Evolutionary conservation across 1,140 invertebrate genomes (phyloP).

Genomic region (Lasaia peninsularis): DNA sequence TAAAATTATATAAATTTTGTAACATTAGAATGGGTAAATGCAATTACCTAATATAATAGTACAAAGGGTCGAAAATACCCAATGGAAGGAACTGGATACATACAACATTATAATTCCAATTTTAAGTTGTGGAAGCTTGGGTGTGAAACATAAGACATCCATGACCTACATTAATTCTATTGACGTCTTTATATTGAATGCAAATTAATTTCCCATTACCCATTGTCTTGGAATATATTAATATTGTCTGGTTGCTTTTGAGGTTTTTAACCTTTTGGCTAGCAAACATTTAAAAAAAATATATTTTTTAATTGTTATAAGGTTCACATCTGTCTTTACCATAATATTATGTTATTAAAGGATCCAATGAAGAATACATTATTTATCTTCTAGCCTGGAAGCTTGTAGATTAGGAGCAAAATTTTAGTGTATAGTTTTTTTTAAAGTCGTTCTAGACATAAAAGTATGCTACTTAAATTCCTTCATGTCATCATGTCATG

Average conservation of each 20-base stretch:
- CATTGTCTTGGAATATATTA: constrained; percentile 15
- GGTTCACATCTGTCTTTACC: background rate
- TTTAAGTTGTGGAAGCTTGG: background rate
- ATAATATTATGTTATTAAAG: background rate
- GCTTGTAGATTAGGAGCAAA: too few relatives aligned
- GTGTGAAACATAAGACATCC: constrained; percentile 13
- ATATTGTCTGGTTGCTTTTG: constrained; percentile 1
- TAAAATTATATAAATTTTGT: too few relatives aligned
- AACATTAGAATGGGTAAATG: too few relatives aligned
- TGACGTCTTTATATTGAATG: constrained; percentile 50
- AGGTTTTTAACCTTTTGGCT: background rate
- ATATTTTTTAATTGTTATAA: background rate
- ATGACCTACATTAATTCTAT: constrained; percentile 29
- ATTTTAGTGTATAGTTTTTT: too few relatives aligned
- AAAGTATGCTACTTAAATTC: too few relatives aligned
- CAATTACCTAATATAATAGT: too few relatives aligned
- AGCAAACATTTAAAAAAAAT: background rate
- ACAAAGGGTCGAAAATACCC: too few relatives aligned
- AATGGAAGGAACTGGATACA: too few relatives aligned
- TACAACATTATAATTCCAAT: background rate
- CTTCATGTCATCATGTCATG: too few relatives aligned
- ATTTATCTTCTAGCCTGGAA: too few relatives aligned
- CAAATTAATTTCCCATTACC: constrained; percentile 30
- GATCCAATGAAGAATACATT: too few relatives aligned
- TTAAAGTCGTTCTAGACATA: too few relatives aligned